These are phyloP conservation scores for Harpagifer antarcticus DNA, from an alignment of 2,797 vertebrate species.

Conservation along the genomic window DNA sequence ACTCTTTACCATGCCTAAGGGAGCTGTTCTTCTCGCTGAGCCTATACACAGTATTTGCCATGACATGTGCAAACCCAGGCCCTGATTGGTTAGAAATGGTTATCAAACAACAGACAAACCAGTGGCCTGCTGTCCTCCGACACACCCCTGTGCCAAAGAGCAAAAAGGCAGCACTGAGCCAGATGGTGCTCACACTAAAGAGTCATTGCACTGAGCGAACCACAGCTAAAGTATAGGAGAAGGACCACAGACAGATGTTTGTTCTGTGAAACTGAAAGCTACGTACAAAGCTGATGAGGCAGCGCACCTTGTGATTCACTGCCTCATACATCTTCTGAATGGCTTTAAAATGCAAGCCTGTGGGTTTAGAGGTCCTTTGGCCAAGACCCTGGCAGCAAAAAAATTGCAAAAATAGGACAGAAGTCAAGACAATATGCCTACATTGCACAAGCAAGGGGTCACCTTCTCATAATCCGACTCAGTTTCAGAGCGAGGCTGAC, in stretches of 20 bases:
- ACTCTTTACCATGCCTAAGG: neutral
- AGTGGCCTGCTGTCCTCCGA: neutral
- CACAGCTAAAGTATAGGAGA: neutral
- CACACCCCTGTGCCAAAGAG: neutral
- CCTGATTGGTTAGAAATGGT: neutral
- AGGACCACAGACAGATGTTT: constrained; percentile 26
- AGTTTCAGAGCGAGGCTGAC: constrained; percentile 40
- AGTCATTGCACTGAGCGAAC: neutral
- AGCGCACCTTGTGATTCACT: neutral
- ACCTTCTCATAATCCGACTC: constrained; percentile 48
- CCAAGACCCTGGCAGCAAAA: neutral
- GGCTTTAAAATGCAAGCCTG: neutral
- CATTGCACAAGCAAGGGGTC: constrained; percentile 40
- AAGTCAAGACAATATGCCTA: constrained; percentile 27
- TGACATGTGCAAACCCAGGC: neutral
- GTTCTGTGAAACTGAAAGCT: neutral
- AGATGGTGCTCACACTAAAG: constrained; percentile 28
- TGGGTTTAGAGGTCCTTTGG: neutral
- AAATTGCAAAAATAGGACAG: neutral
- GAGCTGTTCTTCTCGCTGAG: neutral
- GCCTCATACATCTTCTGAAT: constrained; percentile 3
- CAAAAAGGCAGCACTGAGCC: constrained; percentile 11
- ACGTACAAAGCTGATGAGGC: constrained; percentile 12
- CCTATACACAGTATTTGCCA: neutral
- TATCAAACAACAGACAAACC: neutral